Evolutionary conservation across 2,797 vertebrate species (phyloP).

Genomic region (Hydrocynus forskahlii): DNA sequence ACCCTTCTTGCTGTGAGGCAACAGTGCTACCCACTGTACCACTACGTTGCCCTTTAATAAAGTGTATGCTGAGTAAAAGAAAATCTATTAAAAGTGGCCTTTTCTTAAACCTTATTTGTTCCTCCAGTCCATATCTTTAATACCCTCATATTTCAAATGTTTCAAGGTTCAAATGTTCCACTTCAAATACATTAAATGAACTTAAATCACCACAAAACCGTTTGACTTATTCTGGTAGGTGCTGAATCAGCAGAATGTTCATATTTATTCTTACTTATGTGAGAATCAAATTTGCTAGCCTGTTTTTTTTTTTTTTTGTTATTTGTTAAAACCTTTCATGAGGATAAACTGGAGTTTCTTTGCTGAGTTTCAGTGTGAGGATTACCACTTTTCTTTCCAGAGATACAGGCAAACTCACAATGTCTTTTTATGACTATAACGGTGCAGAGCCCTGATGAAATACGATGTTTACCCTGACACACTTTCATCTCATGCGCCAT

Average conservation of each 20-base stretch:
- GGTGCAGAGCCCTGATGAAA: not conserved
- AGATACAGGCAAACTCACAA: not conserved
- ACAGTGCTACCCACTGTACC: too few relatives aligned
- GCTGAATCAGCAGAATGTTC: not conserved
- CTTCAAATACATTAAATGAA: not conserved
- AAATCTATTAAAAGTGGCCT: not conserved
- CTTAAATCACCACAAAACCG: not conserved
- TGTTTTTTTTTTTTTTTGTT: too few relatives aligned
- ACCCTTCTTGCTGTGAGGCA: too few relatives aligned
- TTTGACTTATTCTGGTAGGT: not conserved
- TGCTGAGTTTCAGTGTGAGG: not conserved
- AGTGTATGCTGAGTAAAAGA: too few relatives aligned
- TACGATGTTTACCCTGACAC: conserved; percentile 6
- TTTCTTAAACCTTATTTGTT: not conserved
- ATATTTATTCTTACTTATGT: not conserved
- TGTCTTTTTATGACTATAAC: not conserved
- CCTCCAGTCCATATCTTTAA: not conserved
- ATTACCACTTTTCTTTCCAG: not conserved
- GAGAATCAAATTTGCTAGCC: not conserved
- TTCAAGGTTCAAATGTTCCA: not conserved
- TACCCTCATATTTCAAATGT: not conserved
- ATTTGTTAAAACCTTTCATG: not conserved
- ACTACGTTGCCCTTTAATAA: too few relatives aligned
- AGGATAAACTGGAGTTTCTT: not conserved
- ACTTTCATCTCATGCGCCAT: not conserved